These are phyloP conservation scores for Cancer borealis DNA, from an alignment of 2,888 invertebrate genomes.

Conservation along the genomic window DNA sequence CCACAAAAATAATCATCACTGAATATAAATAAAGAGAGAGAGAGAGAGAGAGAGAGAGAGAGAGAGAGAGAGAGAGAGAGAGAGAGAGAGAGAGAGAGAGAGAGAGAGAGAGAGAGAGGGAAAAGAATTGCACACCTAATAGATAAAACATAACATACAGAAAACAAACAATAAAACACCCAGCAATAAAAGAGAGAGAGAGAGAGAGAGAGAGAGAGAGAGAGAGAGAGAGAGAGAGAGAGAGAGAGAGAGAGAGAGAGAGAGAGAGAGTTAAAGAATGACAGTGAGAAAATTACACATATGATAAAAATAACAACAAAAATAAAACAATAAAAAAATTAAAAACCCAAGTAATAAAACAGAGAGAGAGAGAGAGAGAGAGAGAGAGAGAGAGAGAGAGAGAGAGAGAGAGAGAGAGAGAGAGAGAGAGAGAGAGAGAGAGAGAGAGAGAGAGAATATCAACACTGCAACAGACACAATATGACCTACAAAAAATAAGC, in stretches of 20 bases:
- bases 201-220: no score
- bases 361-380: slow-evolving; percentile 30
- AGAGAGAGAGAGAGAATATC: neutral
- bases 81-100: slow-evolving; percentile 16
- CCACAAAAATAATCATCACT: neutral
- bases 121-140: neutral
- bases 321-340: no score
- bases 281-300: neutral
- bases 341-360: neutral
- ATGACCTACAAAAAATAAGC: neutral
- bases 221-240: no score
- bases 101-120: neutral
- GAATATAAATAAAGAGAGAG: neutral
- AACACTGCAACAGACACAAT: neutral
- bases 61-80: slow-evolving; percentile 25
- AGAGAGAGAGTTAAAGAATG: no score
- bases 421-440: no score
- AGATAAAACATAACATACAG: neutral
- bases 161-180: neutral
- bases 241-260: no score
- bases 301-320: neutral
- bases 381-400: neutral
- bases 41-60: slow-evolving; percentile 23
- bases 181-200: no score
- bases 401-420: neutral